phyloP scores from a whole-genome alignment of 2,113 vertebrate species.

The Trogon surrucura region DNA sequence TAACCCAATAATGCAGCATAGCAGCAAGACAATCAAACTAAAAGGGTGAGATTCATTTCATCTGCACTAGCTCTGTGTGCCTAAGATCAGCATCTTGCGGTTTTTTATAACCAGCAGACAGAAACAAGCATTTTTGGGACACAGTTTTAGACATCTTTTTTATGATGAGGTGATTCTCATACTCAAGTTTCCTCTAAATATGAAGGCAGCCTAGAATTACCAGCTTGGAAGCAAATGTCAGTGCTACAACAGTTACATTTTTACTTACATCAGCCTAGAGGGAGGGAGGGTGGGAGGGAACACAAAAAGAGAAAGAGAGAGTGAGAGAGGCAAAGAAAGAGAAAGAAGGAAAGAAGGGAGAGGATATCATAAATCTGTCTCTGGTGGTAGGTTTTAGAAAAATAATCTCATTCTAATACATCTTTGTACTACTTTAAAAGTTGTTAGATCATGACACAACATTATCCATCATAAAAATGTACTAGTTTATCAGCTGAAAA shows the following conservation, averaged over 20 bases:
- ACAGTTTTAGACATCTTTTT: neutral
- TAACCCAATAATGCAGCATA: neutral
- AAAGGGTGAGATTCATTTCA: neutral
- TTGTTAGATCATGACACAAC: neutral
- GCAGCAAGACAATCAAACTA: neutral
- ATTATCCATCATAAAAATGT: neutral
- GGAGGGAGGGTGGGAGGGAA: too few species aligned
- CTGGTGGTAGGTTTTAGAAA: neutral
- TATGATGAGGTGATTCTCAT: neutral
- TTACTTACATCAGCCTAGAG: neutral
- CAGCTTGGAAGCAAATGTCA: neutral
- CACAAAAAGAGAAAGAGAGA: too few species aligned
- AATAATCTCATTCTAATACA: neutral
- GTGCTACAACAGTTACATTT: neutral
- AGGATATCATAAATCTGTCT: neutral
- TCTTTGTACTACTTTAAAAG: neutral
- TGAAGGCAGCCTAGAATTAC: neutral
- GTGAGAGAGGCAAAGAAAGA: neutral
- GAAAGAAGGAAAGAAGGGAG: too few species aligned
- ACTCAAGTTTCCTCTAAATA: neutral
- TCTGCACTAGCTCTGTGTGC: neutral
- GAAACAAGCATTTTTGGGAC: neutral
- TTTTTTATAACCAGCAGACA: neutral
- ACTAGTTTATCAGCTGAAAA: neutral
- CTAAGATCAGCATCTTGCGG: neutral